phyloP scores from a whole-genome alignment of 2,113 vertebrate species.

The Coptodon bakossiorum region DNA sequence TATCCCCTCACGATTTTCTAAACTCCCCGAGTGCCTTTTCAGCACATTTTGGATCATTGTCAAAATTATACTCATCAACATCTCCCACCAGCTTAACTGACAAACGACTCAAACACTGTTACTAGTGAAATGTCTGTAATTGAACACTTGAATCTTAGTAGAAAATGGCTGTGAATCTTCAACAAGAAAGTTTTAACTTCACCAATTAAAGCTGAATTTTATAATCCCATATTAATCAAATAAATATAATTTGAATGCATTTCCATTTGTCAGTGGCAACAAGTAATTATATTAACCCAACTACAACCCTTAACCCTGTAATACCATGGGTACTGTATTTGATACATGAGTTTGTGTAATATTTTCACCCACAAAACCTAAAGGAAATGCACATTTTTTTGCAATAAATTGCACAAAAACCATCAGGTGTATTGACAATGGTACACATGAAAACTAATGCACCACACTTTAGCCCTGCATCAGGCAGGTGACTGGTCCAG shows the following conservation, averaged over 20 bases:
- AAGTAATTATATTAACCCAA: background rate
- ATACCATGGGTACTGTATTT: background rate
- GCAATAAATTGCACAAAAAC: background rate
- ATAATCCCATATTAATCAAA: background rate
- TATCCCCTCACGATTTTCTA: background rate
- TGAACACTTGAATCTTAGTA: background rate
- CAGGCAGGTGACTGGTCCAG: fast-evolving
- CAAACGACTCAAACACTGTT: background rate
- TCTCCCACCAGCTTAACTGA: background rate
- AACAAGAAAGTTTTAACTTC: background rate
- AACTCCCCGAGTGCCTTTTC: background rate
- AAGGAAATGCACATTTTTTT: background rate
- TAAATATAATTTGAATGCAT: background rate
- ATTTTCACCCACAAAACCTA: background rate
- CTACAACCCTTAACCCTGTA: background rate
- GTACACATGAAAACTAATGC: background rate
- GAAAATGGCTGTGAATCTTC: fast-evolving
- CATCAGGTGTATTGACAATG: fast-evolving
- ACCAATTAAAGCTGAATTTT: background rate
- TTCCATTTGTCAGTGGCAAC: background rate
- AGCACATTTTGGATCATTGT: background rate
- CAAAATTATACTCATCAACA: background rate
- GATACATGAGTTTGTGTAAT: background rate
- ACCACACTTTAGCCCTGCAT: fast-evolving
- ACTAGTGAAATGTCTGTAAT: background rate